Base-by-base conservation (phyloP, 1,140 invertebrate genomes). In the Rhyzopertha dominica region DNA sequence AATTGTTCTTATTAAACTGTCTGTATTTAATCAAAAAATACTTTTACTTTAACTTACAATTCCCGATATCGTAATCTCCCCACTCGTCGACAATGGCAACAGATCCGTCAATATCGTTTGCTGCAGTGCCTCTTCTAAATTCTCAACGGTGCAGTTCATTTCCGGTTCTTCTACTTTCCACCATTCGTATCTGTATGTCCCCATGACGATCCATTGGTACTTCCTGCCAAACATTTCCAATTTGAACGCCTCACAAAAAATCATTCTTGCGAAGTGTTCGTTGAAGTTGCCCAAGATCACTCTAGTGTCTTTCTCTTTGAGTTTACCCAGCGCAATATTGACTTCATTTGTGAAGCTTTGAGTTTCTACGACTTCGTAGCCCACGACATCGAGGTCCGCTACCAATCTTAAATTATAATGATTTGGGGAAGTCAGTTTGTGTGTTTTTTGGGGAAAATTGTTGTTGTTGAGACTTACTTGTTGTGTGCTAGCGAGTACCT, bases 151-250 rank as follows among this genome's bases (percentile, higher is more conserved):
- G 65, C 95, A 98, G 12, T 74, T 76, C 1, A 73, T 63, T 39
- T 73, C 72, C 24, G 70, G 67, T 4, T 72, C 71, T 5, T 66
- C 45, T 38, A 67, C 61, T 65, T 78, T 77, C 93, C 92, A 96
- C 77, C 86, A 84, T 17, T 84, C 74, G 19, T 79, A 75, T 43
- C 77, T 80, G 63, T 87, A 91, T 20, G 85, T 92, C 1, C 91
- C 93, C 69, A 93, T 85, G 5, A 99, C 87, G 0, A 98, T 80
- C 96, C 96, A 99, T 59, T 97, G 92, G 72, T 97, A 97, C 47
- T 62, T 58, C 20, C 58, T 49, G 5, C 64, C 64, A 29, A 55
- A 65, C 65, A 65, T 67, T 30, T 65, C 61, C 24, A 65, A 36
- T 34, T 54, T 85, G 65, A 82, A 82, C 34, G 92, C 93, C 66